Percentiles rank a stretch among this genome's conserved stretches.
Evolutionary conservation across 1,140 invertebrate genomes (phyloP).

Genomic region (Hydropsyche tenuis): DNA sequence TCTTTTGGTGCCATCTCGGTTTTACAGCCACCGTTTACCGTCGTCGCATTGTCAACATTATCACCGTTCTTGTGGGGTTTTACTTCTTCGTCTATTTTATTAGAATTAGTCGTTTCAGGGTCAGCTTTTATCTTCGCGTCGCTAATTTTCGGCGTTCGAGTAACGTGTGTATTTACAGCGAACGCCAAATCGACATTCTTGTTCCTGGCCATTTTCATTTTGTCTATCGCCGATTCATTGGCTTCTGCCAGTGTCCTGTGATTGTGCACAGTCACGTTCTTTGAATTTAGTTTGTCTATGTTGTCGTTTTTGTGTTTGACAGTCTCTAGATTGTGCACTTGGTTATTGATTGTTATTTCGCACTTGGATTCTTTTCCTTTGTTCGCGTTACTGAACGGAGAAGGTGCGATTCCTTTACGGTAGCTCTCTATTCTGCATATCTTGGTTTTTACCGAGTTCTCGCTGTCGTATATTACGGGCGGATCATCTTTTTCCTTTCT

Average conservation of each 20-base stretch:
- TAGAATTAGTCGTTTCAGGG: conserved; percentile 48
- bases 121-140: conserved; percentile 22
- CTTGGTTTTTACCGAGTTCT: conserved; percentile 63
- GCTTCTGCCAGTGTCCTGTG: conserved; percentile 39
- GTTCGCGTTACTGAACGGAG: conserved; percentile 52
- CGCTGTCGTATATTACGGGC: conserved; percentile 56
- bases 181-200: conserved; percentile 59
- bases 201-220: conserved; percentile 55
- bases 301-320: conserved; percentile 52
- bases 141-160: conserved; percentile 49
- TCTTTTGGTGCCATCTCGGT: conserved; percentile 15
- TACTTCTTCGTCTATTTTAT: conserved; percentile 17
- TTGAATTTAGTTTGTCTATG: conserved; percentile 50
- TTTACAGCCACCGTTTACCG: background rate
- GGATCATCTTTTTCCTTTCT: conserved; percentile 57
- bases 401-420: conserved; percentile 58
- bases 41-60: background rate
- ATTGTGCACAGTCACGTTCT: conserved; percentile 51
- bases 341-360: conserved; percentile 35
- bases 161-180: conserved; percentile 52
- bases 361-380: conserved; percentile 53
- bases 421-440: conserved; percentile 62
- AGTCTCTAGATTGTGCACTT: conserved; percentile 47
- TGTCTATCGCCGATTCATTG: conserved; percentile 35
- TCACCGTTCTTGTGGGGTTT: background rate